These are phyloP conservation scores for Drosophila pseudotalamancana DNA, from an alignment of 2,888 invertebrate species.

Conservation along the genomic window DNA sequence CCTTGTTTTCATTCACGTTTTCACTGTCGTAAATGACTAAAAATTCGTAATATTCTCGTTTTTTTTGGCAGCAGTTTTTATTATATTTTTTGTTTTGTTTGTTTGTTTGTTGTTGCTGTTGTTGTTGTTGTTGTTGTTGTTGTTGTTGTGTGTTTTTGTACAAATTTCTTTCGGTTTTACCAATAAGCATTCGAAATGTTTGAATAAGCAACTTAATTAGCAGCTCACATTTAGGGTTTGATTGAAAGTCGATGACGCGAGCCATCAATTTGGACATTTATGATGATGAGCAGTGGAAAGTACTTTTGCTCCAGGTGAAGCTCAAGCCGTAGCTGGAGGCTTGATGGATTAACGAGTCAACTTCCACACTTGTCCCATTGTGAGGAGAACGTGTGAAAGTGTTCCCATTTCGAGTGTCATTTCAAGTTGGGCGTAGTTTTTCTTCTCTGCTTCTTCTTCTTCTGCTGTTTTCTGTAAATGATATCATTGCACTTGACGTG, in stretches of 20 bases:
- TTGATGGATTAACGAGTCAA: slow-evolving; percentile 40
- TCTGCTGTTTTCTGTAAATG: slow-evolving; percentile 31
- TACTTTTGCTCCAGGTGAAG: neutral
- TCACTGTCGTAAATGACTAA: neutral
- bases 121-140: too few species aligned
- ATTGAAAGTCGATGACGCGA: slow-evolving; percentile 39
- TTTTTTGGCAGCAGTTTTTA: neutral
- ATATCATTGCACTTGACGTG: slow-evolving; percentile 70
- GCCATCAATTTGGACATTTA: slow-evolving; percentile 14
- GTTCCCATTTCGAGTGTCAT: slow-evolving; percentile 74
- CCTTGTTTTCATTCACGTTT: slow-evolving; percentile 18
- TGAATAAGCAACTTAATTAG: slow-evolving; percentile 41
- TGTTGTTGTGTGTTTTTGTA: too few species aligned
- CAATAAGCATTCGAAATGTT: too few species aligned
- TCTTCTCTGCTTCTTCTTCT: slow-evolving; percentile 1
- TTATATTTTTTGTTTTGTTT: neutral
- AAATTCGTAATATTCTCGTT: slow-evolving; percentile 5
- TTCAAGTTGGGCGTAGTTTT: slow-evolving; percentile 44
- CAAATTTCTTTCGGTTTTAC: too few species aligned
- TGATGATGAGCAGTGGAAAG: slow-evolving; percentile 12
- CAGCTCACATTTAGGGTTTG: slow-evolving; percentile 23
- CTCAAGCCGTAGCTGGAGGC: neutral
- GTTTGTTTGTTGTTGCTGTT: neutral
- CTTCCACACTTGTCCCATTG: slow-evolving; percentile 27
- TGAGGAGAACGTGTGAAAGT: slow-evolving; percentile 68